phyloP scores from a whole-genome alignment of 2,888 invertebrate genomes.

The Venusia cambrica region DNA sequence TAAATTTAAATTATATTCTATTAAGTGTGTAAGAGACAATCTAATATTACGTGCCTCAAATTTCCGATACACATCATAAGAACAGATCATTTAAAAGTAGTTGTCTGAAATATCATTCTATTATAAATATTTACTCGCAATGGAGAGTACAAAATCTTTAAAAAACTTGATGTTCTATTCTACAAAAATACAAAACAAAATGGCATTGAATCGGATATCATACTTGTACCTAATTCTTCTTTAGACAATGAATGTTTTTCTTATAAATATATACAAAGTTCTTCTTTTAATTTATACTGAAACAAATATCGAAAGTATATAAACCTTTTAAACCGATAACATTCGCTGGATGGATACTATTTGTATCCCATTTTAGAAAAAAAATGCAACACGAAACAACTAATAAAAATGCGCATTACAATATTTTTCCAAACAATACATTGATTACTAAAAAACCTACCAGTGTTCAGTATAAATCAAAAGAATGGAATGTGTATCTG shows the following conservation, averaged over 20 bases:
- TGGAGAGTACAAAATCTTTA: too few relatives aligned
- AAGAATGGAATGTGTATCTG: conserved; percentile 52
- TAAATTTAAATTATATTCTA: conserved; percentile 60
- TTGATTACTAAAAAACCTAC: not conserved
- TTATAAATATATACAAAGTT: conserved; percentile 50
- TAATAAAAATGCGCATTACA: not conserved
- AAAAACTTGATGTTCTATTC: too few relatives aligned
- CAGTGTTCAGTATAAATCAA: conserved; percentile 49
- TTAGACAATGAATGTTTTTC: conserved; percentile 57
- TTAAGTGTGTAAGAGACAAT: conserved; percentile 63
- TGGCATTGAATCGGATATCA: conserved; percentile 63
- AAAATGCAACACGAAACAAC: not conserved
- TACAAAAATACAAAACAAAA: too few relatives aligned
- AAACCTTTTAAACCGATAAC: too few relatives aligned
- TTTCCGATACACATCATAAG: conserved; percentile 49
- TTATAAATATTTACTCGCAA: too few relatives aligned
- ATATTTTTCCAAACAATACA: not conserved
- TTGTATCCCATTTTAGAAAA: not conserved
- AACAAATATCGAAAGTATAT: conserved; percentile 4
- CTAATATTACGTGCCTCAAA: conserved; percentile 69
- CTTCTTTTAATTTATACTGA: conserved; percentile 51
- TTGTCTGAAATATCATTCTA: too few relatives aligned
- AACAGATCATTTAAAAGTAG: conserved; percentile 1
- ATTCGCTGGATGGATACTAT: too few relatives aligned
- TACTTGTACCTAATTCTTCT: conserved; percentile 50